Percentiles rank a stretch among this genome's conserved stretches.
phyloP scores from a whole-genome alignment of 2,888 invertebrate genomes.

The Dynastes maya region DNA sequence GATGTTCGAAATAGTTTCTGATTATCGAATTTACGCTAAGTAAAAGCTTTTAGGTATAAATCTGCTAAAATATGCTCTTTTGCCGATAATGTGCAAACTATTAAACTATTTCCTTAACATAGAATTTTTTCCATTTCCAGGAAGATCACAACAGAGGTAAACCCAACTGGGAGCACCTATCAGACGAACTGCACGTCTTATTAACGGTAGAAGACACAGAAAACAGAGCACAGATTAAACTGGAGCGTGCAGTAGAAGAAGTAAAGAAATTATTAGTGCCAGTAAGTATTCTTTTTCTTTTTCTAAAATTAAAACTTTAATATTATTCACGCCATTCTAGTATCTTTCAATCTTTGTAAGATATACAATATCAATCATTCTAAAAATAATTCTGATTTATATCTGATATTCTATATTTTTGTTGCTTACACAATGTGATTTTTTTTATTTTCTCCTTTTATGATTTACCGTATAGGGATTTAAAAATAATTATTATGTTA shows the following conservation, averaged over 20 bases:
- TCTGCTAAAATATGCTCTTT: not conserved
- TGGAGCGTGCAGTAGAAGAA: constrained; percentile 97
- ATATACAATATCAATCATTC: too few relatives aligned
- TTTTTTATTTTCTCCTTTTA: too few relatives aligned
- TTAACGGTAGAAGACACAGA: constrained; percentile 99
- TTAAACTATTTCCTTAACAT: not conserved
- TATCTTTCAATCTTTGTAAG: too few relatives aligned
- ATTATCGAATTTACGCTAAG: constrained; percentile 12
- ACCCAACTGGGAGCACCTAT: constrained; percentile 99
- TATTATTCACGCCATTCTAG: too few relatives aligned
- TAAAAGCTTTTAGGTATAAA: constrained; percentile 8
- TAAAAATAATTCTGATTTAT: too few relatives aligned
- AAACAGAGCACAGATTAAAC: constrained; percentile 95
- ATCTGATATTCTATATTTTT: too few relatives aligned
- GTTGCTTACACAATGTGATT: too few relatives aligned
- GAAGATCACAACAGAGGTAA: constrained; percentile 99
- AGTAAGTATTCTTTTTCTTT: constrained; percentile 76
- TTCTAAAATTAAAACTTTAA: too few relatives aligned
- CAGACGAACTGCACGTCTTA: constrained; percentile 98
- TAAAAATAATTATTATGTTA: too few relatives aligned
- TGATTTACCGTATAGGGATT: too few relatives aligned
- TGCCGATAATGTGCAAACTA: too few relatives aligned
- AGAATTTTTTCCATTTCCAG: constrained; percentile 72
- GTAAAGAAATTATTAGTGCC: constrained; percentile 98
- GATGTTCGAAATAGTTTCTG: too few relatives aligned